Conservation (phyloP, 2,888 invertebrate species). For the Perizoma affinitatum region DNA sequence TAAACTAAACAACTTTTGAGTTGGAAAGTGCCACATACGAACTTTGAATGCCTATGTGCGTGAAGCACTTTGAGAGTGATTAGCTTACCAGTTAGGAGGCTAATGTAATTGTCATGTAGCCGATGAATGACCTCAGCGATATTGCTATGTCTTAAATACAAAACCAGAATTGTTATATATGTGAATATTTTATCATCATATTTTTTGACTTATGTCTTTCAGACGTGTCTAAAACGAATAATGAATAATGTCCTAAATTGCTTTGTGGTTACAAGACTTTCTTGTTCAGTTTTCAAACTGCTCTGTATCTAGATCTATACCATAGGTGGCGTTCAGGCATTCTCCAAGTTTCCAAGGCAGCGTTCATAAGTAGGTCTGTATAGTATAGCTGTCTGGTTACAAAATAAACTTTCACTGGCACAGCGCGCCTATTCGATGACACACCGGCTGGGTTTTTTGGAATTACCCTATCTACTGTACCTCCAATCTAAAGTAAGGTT, state of each 20-base stretch:
- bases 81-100: constrained; percentile 15
- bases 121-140: constrained; percentile 8
- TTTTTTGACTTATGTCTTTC: no score
- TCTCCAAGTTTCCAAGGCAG: constrained; percentile 6
- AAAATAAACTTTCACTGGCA: constrained; percentile 33
- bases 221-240: no score
- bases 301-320: no score
- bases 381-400: not conserved
- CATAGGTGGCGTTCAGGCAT: no score
- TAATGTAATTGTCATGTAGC: not conserved
- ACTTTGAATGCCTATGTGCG: constrained; percentile 2
- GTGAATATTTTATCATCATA: no score
- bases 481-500: not conserved
- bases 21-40: not conserved
- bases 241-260: no score
- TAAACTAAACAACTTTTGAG: no score
- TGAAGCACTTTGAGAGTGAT: not conserved
- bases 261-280: no score
- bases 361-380: not conserved
- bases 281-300: no score
- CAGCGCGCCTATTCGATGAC: constrained; percentile 27
- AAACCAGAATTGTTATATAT: constrained; percentile 1
- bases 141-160: constrained; percentile 1
- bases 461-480: constrained; percentile 2
- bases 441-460: constrained; percentile 15